Conservation (phyloP, 2,113 vertebrate species). For the Ammospiza nelsoni region DNA sequence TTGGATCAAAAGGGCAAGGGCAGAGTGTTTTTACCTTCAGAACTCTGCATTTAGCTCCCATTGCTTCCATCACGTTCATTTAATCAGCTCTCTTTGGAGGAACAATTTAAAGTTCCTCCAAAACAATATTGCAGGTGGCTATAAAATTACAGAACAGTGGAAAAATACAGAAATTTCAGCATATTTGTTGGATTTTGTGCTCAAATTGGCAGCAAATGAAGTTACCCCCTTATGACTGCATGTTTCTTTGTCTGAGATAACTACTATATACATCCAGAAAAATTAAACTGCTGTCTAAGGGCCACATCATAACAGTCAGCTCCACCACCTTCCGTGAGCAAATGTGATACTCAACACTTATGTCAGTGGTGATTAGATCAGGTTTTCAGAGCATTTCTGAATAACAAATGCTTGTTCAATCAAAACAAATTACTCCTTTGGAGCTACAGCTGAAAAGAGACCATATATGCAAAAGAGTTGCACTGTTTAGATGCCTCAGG, state of each 20-base stretch:
- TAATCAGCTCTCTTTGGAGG: neutral
- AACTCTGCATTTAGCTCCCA: neutral
- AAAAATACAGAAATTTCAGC: neutral
- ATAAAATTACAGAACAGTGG: neutral
- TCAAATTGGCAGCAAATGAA: neutral
- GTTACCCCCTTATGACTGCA: neutral
- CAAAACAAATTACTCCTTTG: neutral
- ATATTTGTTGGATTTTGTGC: neutral
- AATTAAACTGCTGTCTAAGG: neutral
- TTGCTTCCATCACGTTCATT: neutral
- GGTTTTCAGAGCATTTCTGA: neutral
- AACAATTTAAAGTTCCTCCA: neutral
- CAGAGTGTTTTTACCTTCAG: neutral
- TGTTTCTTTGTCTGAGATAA: neutral
- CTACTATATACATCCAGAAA: neutral
- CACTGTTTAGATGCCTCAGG: neutral
- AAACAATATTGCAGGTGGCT: neutral
- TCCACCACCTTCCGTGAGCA: neutral
- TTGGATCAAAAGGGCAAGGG: conserved; percentile 10
- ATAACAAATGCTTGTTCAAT: neutral
- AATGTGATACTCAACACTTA: neutral
- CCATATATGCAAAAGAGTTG: neutral
- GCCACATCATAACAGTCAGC: neutral
- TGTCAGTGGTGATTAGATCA: neutral
- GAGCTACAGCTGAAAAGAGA: neutral